Evolutionary conservation across 1,140 invertebrate genomes (phyloP).

Genomic region (Aphidius gifuensis): DNA sequence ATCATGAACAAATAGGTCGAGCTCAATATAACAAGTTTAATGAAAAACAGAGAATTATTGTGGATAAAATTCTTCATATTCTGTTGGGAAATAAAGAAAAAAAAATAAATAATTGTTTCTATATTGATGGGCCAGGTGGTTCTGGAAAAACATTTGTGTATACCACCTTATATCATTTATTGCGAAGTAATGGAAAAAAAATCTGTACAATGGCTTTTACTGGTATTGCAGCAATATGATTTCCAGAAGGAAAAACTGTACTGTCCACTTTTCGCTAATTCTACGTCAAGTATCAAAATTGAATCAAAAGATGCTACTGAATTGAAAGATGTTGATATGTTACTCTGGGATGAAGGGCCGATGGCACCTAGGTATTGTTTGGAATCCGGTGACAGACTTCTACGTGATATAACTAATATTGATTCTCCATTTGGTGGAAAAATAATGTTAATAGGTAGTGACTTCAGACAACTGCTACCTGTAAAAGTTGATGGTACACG

Average conservation of each 20-base stretch:
- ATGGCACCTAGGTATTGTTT: constrained; percentile 30
- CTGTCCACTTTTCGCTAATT: constrained; percentile 24
- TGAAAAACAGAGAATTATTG: constrained; percentile 11
- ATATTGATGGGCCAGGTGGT: constrained; percentile 27
- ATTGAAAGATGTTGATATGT: constrained; percentile 24
- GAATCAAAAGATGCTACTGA: constrained; percentile 23
- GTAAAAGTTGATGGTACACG: constrained; percentile 26
- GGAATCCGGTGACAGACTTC: constrained; percentile 27
- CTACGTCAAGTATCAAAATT: constrained; percentile 35
- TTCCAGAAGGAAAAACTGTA: constrained; percentile 28
- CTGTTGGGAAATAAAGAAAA: not conserved
- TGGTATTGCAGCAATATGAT: constrained; percentile 31
- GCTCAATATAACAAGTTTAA: constrained; percentile 17
- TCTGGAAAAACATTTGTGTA: constrained; percentile 27
- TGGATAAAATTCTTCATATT: constrained; percentile 10
- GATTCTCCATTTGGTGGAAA: constrained; percentile 33
- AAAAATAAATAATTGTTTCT: constrained; percentile 8
- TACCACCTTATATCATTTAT: constrained; percentile 20
- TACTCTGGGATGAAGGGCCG: constrained; percentile 38
- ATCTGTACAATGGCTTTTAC: constrained; percentile 28
- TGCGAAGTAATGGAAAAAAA: constrained; percentile 19
- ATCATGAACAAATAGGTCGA: constrained; percentile 8
- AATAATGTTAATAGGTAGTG: constrained; percentile 30
- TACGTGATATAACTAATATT: constrained; percentile 24
- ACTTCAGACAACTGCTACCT: constrained; percentile 33